Evolutionary conservation across 2,113 vertebrate species (phyloP).

Genomic region (Campylomormyrus numenius): DNA sequence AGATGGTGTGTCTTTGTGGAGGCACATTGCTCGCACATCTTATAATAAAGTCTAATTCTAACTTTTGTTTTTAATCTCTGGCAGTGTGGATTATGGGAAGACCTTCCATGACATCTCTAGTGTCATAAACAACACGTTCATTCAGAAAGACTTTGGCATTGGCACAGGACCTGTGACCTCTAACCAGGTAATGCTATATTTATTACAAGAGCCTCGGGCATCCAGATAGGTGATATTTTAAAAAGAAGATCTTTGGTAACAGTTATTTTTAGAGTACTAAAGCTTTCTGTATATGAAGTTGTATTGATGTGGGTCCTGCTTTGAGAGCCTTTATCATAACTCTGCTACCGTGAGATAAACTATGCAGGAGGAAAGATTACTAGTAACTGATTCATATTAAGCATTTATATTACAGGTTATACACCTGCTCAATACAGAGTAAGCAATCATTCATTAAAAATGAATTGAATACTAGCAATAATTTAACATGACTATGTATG

Average conservation of each 20-base stretch:
- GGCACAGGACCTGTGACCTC: slow-evolving; percentile 62
- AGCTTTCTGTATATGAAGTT: not conserved
- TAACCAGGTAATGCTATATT: slow-evolving; percentile 37
- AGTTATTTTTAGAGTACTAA: not conserved
- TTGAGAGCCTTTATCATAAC: not conserved
- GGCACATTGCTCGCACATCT: not conserved
- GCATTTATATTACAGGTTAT: not conserved
- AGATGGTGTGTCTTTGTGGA: not conserved
- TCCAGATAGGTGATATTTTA: not conserved
- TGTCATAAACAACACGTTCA: slow-evolving; percentile 64
- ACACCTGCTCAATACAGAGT: not conserved
- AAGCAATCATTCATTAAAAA: not conserved
- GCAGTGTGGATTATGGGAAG: slow-evolving; percentile 67
- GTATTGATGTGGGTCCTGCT: not conserved
- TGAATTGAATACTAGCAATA: not conserved
- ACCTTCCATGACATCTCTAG: slow-evolving; percentile 66
- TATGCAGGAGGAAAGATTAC: not conserved
- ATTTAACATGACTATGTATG: not conserved
- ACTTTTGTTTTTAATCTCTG: slow-evolving; percentile 7
- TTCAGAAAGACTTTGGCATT: slow-evolving; percentile 66
- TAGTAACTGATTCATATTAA: not conserved
- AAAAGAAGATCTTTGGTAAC: not conserved
- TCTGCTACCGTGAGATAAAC: not conserved
- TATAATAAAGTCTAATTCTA: not conserved
- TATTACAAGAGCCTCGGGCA: not conserved